phyloP scores from a whole-genome alignment of 1,140 invertebrate species.

The Chelonus insularis region DNA sequence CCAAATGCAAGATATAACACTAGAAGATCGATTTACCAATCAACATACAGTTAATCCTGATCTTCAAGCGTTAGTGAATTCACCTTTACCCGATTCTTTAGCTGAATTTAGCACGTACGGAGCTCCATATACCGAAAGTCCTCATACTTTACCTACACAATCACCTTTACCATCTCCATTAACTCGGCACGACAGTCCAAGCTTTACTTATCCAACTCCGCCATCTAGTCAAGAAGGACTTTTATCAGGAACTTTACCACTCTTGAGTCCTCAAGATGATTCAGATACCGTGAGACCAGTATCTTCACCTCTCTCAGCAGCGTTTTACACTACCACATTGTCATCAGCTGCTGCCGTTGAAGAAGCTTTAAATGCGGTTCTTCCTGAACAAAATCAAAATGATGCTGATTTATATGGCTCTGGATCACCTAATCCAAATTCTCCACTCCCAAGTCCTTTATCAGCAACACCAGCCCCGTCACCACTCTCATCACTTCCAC shows the following conservation, averaged over 20 bases:
- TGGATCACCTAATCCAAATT: conserved; percentile 64
- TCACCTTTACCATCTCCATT: conserved; percentile 71
- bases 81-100: conserved; percentile 74
- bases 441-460: conserved; percentile 66
- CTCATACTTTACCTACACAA: conserved; percentile 59
- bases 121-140: conserved; percentile 59
- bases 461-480: conserved; percentile 66
- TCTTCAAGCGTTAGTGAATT: conserved; percentile 73
- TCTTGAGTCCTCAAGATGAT: conserved; percentile 60
- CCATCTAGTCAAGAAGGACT: conserved; percentile 80
- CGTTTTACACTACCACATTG: conserved; percentile 84
- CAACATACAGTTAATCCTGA: conserved; percentile 71
- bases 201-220: conserved; percentile 79
- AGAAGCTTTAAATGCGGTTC: conserved; percentile 77
- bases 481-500: conserved; percentile 62
- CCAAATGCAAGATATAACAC: conserved; percentile 69
- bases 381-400: conserved; percentile 72
- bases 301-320: conserved; percentile 74
- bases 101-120: conserved; percentile 79
- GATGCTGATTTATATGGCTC: conserved; percentile 65
- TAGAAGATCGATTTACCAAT: conserved; percentile 66
- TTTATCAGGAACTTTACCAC: conserved; percentile 57
- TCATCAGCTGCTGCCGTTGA: conserved; percentile 82
- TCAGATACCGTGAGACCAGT: conserved; percentile 66
- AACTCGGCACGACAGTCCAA: conserved; percentile 65